phyloP scores from a whole-genome alignment of 2,888 invertebrate genomes.

The Orthosia gracilis region DNA sequence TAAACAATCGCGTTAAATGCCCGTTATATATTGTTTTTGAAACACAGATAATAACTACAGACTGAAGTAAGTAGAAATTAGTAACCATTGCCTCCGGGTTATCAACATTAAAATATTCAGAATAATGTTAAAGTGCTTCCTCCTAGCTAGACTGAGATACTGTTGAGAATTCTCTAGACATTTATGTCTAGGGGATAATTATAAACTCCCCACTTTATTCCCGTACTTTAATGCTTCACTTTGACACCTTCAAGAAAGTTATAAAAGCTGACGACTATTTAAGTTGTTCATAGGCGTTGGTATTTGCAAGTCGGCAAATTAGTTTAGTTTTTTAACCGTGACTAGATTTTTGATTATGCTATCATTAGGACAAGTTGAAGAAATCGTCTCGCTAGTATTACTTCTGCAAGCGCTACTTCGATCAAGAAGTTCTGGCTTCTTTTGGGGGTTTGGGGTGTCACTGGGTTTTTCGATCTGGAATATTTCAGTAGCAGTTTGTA shows the following conservation, averaged over 20 bases:
- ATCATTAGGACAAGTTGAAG: not conserved
- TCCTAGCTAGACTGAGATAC: constrained; percentile 1
- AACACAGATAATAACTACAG: too few species aligned
- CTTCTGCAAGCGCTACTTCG: too few species aligned
- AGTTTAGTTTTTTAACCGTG: constrained; percentile 19
- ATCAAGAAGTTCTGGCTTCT: too few species aligned
- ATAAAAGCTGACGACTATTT: constrained; percentile 24
- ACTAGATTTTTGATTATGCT: not conserved
- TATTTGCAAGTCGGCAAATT: constrained; percentile 30
- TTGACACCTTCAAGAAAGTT: constrained; percentile 33
- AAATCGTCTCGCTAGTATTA: not conserved
- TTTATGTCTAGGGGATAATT: constrained; percentile 35
- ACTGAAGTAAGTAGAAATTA: constrained; percentile 19
- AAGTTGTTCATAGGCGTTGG: constrained; percentile 24
- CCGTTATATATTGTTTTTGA: too few species aligned
- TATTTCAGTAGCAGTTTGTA: not conserved
- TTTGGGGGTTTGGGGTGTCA: too few species aligned
- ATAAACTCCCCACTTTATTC: constrained; percentile 47
- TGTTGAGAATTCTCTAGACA: constrained; percentile 26
- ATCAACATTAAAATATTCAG: constrained; percentile 50
- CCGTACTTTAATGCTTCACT: constrained; percentile 16
- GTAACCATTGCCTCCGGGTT: constrained; percentile 28
- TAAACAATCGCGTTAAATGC: too few species aligned
- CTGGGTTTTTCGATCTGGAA: too few species aligned
- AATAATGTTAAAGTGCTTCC: constrained; percentile 29